Evolutionary conservation across 1,140 invertebrate species (phyloP).

Genomic region (Rhyacophila brunnea): DNA sequence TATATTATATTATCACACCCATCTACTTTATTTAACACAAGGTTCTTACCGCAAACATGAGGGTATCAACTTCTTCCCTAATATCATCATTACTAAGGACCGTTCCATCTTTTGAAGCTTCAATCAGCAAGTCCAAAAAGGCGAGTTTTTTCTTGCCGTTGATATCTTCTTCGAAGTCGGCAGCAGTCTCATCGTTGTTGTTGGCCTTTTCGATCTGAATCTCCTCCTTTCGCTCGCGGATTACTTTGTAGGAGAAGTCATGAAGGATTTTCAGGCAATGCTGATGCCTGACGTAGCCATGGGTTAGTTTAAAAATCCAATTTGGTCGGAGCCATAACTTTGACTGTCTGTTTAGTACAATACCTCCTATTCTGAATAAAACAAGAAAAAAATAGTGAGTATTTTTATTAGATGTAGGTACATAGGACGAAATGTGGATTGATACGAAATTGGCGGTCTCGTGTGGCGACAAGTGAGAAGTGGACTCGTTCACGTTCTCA

Average conservation of each 20-base stretch:
- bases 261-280: slow-evolving; percentile 66
- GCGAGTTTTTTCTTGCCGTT: slow-evolving; percentile 55
- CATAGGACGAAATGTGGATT: no score
- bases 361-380: slow-evolving; percentile 54
- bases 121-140: slow-evolving; percentile 70
- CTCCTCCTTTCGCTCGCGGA: slow-evolving; percentile 45
- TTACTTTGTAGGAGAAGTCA: slow-evolving; percentile 68
- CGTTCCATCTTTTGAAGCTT: slow-evolving; percentile 49
- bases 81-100: slow-evolving; percentile 62
- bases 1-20: no score
- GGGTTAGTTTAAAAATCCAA: slow-evolving; percentile 60
- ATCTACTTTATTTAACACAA: no score
- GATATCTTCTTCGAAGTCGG: slow-evolving; percentile 35
- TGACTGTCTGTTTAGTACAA: slow-evolving; percentile 59
- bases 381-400: slow-evolving; percentile 10
- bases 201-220: slow-evolving; percentile 36
- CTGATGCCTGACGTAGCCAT: slow-evolving; percentile 58
- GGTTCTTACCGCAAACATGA: slow-evolving; percentile 58
- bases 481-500: no score
- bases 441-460: no score
- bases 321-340: slow-evolving; percentile 67
- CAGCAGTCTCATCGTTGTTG: slow-evolving; percentile 31
- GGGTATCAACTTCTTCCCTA: slow-evolving; percentile 65
- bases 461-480: no score
- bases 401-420: not conserved